These are phyloP conservation scores for Arbacia lixula DNA, from an alignment of 53 echinoderm and acorn worm species.

Conservation along the genomic window DNA sequence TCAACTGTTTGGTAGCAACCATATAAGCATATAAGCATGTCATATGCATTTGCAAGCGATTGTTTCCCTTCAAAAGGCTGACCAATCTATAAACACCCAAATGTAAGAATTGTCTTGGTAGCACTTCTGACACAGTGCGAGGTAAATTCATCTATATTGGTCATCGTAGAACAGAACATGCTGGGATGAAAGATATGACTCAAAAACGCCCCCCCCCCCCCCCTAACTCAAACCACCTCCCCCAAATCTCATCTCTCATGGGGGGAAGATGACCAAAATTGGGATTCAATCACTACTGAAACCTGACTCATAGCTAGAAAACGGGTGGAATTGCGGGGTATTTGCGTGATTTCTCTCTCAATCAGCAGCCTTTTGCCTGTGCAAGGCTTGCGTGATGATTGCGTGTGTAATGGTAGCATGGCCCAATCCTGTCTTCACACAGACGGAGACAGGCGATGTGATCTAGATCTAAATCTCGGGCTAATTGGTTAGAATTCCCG, in stretches of 20 bases:
- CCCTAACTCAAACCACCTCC: no score
- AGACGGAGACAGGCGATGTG: slow-evolving; percentile 7
- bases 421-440: no score
- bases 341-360: neutral
- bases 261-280: slow-evolving; percentile 11
- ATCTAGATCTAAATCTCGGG: slow-evolving; percentile 19
- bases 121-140: no score
- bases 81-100: no score
- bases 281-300: slow-evolving; percentile 25
- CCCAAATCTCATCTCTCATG: slow-evolving; percentile 1
- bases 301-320: slow-evolving; percentile 19
- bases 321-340: neutral
- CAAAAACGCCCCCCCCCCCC: slow-evolving; percentile 1
- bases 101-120: no score
- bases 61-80: no score
- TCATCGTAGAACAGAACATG: no score
- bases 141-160: no score
- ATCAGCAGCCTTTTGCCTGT: slow-evolving; percentile 16
- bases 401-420: slow-evolving; percentile 5
- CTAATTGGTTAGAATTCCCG: slow-evolving; percentile 36
- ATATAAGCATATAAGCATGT: no score
- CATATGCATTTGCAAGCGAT: no score
- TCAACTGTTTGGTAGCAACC: no score
- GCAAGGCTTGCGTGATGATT: slow-evolving; percentile 6
- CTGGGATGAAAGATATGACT: slow-evolving; percentile 14